Percentiles rank a stretch among this genome's conserved stretches.
Conservation (phyloP, 2,113 vertebrate species). For the Hymenochirus boettgeri region DNA sequence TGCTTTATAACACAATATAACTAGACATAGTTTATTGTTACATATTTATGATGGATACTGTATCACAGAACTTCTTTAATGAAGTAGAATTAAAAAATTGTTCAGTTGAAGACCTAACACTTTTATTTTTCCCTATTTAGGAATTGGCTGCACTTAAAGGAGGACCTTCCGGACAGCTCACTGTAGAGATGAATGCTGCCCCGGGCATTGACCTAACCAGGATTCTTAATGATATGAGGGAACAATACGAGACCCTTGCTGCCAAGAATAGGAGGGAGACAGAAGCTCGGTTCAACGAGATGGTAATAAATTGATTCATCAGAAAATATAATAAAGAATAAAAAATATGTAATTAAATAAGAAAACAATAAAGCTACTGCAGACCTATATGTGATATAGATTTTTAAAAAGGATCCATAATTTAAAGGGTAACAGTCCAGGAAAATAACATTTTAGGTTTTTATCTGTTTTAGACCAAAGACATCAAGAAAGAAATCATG, state of each 20-base stretch:
- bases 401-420: neutral
- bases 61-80: too few species aligned
- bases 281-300: conserved; percentile 56
- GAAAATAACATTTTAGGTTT: too few species aligned
- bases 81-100: too few species aligned
- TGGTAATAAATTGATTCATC: conserved; percentile 61
- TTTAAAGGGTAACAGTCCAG: neutral
- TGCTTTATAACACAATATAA: too few species aligned
- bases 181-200: conserved; percentile 64
- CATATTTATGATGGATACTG: too few species aligned
- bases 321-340: too few species aligned
- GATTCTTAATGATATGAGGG: conserved; percentile 52
- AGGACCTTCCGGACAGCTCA: conserved; percentile 51
- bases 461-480: conserved; percentile 83
- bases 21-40: too few species aligned
- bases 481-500: conserved; percentile 73
- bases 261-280: conserved; percentile 55
- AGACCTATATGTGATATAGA: neutral
- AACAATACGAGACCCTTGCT: conserved; percentile 58
- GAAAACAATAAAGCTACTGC: neutral
- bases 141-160: too few species aligned
- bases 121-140: conserved; percentile 3
- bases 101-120: too few species aligned
- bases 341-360: too few species aligned
- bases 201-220: conserved; percentile 54